These are phyloP conservation scores for Petrocephalus schoutedeni DNA, from an alignment of 2,797 vertebrate species.

Conservation along the genomic window DNA sequence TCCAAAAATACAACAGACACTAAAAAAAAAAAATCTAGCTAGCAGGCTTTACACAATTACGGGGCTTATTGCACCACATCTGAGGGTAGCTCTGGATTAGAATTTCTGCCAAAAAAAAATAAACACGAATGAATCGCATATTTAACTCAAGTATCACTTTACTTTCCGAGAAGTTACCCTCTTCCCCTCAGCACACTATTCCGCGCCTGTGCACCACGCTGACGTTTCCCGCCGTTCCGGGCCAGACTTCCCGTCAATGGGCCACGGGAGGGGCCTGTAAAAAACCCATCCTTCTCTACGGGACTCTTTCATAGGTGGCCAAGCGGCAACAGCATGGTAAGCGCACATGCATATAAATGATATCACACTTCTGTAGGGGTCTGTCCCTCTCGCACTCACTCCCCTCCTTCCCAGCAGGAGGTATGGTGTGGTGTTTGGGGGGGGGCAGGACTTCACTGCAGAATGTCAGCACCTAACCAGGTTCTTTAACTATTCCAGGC, in stretches of 20 bases:
- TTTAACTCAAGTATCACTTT: background rate
- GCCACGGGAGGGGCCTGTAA: conserved; percentile 36
- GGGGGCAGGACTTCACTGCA: background rate
- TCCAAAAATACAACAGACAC: background rate
- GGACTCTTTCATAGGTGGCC: conserved; percentile 36
- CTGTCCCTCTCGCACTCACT: no score
- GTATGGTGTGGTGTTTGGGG: background rate
- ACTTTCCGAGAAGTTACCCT: background rate
- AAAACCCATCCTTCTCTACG: conserved; percentile 30
- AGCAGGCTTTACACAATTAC: background rate
- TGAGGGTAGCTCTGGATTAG: background rate
- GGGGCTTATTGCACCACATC: background rate
- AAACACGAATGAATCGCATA: background rate
- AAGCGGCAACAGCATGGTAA: background rate
- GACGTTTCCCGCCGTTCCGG: background rate
- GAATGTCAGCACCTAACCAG: background rate
- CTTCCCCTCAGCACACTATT: background rate
- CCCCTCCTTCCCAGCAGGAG: background rate
- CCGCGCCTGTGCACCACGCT: background rate
- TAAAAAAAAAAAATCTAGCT: background rate
- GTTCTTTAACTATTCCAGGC: background rate
- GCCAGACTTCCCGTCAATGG: background rate
- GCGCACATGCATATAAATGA: conserved; percentile 4
- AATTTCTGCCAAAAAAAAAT: background rate
- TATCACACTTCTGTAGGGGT: background rate